Evolutionary conservation across 2,888 invertebrate genomes (phyloP).

Genomic region (Leptinotarsa rubiginosa): DNA sequence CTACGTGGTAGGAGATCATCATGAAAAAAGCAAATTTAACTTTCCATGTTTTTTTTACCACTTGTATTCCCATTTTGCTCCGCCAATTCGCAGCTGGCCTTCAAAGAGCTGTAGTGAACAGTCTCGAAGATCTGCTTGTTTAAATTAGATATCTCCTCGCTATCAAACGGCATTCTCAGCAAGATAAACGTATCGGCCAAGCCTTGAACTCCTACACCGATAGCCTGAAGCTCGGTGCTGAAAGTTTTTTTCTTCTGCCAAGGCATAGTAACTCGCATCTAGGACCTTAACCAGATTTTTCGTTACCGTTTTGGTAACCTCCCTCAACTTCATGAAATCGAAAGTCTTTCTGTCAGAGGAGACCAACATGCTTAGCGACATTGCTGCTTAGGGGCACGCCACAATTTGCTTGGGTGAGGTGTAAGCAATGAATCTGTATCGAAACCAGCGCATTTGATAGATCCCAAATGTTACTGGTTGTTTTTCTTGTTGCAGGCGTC

Average conservation of each 20-base stretch:
- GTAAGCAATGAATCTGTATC: conserved; percentile 98
- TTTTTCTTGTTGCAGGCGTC: conserved; percentile 97
- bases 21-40: too few relatives aligned
- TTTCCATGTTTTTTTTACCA: too few relatives aligned
- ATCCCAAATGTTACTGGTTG: conserved; percentile 97
- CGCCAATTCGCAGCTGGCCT: conserved; percentile 95
- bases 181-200: conserved; percentile 96
- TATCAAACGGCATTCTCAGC: conserved; percentile 93
- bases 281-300: conserved; percentile 96
- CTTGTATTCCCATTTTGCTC: conserved; percentile 74
- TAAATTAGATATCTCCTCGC: conserved; percentile 83
- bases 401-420: conserved; percentile 93
- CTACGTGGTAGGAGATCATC: too few relatives aligned
- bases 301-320: conserved; percentile 89
- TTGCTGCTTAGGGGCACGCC: conserved; percentile 97
- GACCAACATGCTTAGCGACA: conserved; percentile 96
- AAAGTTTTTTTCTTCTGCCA: conserved; percentile 87
- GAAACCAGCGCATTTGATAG: conserved; percentile 97
- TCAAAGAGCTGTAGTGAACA: conserved; percentile 95
- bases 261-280: conserved; percentile 95
- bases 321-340: conserved; percentile 88
- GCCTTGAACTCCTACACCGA: conserved; percentile 95
- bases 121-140: conserved; percentile 98
- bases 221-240: conserved; percentile 87
- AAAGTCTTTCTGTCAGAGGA: conserved; percentile 78